Evolutionary conservation across 2,888 invertebrate species (phyloP).

Genomic region (Rhagium mordax): DNA sequence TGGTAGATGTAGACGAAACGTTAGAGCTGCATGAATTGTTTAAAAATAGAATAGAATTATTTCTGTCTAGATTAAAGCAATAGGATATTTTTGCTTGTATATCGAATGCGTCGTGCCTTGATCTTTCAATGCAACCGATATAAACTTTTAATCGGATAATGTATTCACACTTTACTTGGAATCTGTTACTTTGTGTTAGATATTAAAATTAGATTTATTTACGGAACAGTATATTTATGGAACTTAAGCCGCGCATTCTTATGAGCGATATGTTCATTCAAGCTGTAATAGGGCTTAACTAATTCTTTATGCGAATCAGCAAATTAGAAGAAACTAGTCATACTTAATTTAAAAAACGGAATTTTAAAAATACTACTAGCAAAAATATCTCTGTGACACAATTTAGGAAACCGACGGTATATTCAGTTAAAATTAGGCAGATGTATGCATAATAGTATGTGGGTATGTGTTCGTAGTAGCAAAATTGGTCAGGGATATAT

Average conservation of each 20-base stretch:
- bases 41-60: constrained; percentile 9
- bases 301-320: too few relatives aligned
- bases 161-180: neutral
- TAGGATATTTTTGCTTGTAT: neutral
- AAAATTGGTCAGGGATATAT: too few relatives aligned
- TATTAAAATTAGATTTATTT: neutral
- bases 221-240: neutral
- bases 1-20: neutral
- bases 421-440: too few relatives aligned
- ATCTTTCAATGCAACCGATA: neutral
- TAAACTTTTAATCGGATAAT: neutral
- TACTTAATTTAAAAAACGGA: too few relatives aligned
- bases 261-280: neutral
- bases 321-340: too few relatives aligned
- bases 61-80: neutral
- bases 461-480: too few relatives aligned
- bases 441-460: too few relatives aligned
- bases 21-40: neutral
- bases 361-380: too few relatives aligned
- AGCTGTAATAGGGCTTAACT: too few relatives aligned
- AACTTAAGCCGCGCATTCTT: neutral
- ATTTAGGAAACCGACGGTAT: too few relatives aligned
- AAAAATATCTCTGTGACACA: too few relatives aligned
- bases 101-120: neutral
- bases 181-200: neutral